phyloP scores from a whole-genome alignment of 2,113 vertebrate species.

The Syngnathus floridae region DNA sequence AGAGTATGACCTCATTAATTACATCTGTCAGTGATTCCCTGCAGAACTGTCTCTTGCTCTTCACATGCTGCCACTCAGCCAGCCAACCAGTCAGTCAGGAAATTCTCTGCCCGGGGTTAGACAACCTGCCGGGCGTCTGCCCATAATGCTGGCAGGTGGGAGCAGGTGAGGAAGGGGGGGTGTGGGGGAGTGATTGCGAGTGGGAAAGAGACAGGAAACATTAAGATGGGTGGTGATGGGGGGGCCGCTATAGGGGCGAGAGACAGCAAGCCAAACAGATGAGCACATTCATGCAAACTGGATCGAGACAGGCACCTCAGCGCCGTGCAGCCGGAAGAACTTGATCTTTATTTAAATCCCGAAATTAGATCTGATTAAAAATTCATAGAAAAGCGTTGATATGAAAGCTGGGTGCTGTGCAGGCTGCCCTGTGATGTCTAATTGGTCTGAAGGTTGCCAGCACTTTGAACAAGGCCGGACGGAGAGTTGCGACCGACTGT shows the following conservation, averaged over 20 bases:
- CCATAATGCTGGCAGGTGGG: slow-evolving; percentile 63
- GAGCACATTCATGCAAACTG: slow-evolving; percentile 50
- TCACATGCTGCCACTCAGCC: slow-evolving; percentile 68
- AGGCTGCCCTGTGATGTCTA: slow-evolving; percentile 69
- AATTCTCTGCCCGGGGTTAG: slow-evolving; percentile 63
- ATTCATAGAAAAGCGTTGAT: slow-evolving; percentile 66
- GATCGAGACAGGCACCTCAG: slow-evolving; percentile 52
- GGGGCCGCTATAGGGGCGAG: background rate
- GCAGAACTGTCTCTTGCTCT: slow-evolving; percentile 67
- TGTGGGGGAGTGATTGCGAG: background rate
- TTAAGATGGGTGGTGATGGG: slow-evolving; percentile 19
- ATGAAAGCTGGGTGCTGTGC: slow-evolving; percentile 61
- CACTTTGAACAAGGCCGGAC: slow-evolving; percentile 70
- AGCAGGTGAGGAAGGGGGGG: slow-evolving; percentile 27
- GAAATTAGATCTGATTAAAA: slow-evolving; percentile 75
- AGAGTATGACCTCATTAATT: slow-evolving; percentile 74
- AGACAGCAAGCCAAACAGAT: slow-evolving; percentile 44
- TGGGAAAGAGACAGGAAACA: slow-evolving; percentile 19
- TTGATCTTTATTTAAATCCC: slow-evolving; percentile 73
- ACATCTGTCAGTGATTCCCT: slow-evolving; percentile 71
- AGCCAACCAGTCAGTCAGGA: slow-evolving; percentile 65
- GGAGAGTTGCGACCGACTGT: slow-evolving; percentile 51
- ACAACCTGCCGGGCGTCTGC: slow-evolving; percentile 60
- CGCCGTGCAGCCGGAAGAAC: slow-evolving; percentile 64
- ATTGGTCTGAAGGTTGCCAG: slow-evolving; percentile 72